Evolutionary conservation across 2,113 vertebrate species (phyloP), one percentile per base, ranked within the genome.

Genomic region (Raja brachyura): DNA sequence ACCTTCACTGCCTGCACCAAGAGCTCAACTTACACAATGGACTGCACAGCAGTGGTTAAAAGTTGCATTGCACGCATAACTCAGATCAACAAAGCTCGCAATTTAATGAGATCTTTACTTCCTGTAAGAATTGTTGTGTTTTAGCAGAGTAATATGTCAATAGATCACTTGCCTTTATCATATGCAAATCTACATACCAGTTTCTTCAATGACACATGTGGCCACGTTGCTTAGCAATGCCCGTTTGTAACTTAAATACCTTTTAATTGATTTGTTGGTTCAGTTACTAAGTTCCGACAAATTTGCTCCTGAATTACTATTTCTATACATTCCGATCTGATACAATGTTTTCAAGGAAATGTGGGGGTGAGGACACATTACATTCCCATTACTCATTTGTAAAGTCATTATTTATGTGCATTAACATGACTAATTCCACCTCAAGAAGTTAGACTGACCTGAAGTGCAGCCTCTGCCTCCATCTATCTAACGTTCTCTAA

Each of bases 321-420:
- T 88, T 63, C 83, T 88, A 88, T 88, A 63, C 59, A 88, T 88
- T 66, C 59, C 83, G 63, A 63, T 63, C 28, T 66, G 59, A 31
- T 88, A 33, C n/a, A 76, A 13, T 77, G 28, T 88, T 63, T 63
- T 88, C 28, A 88, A 88, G 83, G 83, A 88, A 88, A 8, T 88
- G 83, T 88, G 83, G 83, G 54, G 83, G 83, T 31, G 83, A 88
- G 59, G 59, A 88, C 83, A 88, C 83, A 88, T 88, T 88, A 88
- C 83, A 88, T 88, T 88, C 8, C 83, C 83, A 88, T 88, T 88
- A 88, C n/a, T 88, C 59, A 88, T 88, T n/a, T 88, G 18, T 83
- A 59, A 22, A 11, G 59, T 88, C 28, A 31, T 66, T 88, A 88
- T 66, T 88, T 88, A 88, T 88, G 13, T 88, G n/a, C 59, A 63